phyloP scores from a whole-genome alignment of 2,113 vertebrate genomes.

The Podocnemis expansa region DNA sequence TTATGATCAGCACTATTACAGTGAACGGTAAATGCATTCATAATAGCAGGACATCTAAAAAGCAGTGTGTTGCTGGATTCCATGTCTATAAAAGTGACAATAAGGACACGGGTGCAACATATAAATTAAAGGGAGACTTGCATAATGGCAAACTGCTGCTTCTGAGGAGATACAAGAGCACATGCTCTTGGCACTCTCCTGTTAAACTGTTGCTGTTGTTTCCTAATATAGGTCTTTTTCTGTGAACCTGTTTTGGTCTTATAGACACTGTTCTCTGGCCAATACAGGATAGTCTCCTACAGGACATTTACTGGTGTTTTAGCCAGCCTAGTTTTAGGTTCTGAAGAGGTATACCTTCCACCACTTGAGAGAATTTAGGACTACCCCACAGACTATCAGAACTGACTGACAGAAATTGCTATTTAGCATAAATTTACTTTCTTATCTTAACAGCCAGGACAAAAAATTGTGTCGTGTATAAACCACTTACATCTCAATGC shows the following conservation, averaged over 20 bases:
- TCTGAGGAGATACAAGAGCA: constrained; percentile 1
- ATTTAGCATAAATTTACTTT: not conserved
- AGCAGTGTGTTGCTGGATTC: constrained; percentile 58
- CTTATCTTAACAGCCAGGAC: not conserved
- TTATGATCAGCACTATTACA: constrained; percentile 51
- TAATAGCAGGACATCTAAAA: constrained; percentile 68
- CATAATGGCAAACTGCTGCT: constrained; percentile 11
- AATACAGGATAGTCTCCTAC: not conserved
- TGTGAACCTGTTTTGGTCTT: not conserved
- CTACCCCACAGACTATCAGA: not conserved
- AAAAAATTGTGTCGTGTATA: not conserved
- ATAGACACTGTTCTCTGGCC: not conserved
- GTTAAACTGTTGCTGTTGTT: constrained; percentile 5
- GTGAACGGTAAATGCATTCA: constrained; percentile 65
- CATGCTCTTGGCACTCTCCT: not conserved
- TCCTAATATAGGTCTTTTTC: not conserved
- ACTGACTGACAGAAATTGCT: not conserved
- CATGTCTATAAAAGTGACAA: constrained; percentile 61
- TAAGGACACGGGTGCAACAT: constrained; percentile 48
- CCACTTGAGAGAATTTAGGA: not conserved
- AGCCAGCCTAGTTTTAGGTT: not conserved
- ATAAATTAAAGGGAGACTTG: constrained; percentile 49
- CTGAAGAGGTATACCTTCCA: not conserved
- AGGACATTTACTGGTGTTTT: not conserved
- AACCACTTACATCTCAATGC: not conserved